Conservation (phyloP, 2,113 vertebrate genomes). For the Pelmatolapia mariae region DNA sequence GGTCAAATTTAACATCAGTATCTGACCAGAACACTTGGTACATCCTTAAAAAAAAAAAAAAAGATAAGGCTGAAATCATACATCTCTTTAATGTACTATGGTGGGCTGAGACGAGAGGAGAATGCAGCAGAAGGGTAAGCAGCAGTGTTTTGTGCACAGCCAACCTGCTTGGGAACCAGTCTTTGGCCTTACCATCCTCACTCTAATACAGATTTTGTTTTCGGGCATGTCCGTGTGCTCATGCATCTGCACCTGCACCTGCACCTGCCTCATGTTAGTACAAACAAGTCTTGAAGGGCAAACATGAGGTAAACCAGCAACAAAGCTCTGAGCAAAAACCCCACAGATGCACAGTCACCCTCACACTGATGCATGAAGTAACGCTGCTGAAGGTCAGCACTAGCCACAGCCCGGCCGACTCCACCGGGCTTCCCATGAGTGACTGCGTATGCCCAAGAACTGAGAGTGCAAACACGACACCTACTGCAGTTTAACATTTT, state of each 20-base stretch:
- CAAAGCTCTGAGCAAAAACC: slow-evolving; percentile 8
- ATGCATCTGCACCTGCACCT: background rate
- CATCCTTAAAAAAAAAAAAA: background rate
- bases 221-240: background rate
- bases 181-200: background rate
- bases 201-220: background rate
- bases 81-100: background rate
- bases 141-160: background rate
- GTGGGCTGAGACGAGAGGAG: background rate
- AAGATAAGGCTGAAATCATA: background rate
- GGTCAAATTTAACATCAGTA: background rate
- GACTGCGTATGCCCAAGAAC: background rate
- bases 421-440: background rate
- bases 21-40: background rate
- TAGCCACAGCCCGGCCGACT: background rate
- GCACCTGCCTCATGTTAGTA: background rate
- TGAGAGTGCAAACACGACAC: background rate
- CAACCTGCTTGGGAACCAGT: background rate
- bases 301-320: background rate
- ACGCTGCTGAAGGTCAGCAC: background rate
- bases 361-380: background rate
- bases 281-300: background rate
- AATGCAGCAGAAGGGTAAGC: slow-evolving; percentile 15
- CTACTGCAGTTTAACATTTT: background rate
- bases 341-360: slow-evolving; percentile 13